These are phyloP conservation scores for Cephalopholis sonnerati DNA, from an alignment of 2,113 vertebrate species.

Conservation along the genomic window DNA sequence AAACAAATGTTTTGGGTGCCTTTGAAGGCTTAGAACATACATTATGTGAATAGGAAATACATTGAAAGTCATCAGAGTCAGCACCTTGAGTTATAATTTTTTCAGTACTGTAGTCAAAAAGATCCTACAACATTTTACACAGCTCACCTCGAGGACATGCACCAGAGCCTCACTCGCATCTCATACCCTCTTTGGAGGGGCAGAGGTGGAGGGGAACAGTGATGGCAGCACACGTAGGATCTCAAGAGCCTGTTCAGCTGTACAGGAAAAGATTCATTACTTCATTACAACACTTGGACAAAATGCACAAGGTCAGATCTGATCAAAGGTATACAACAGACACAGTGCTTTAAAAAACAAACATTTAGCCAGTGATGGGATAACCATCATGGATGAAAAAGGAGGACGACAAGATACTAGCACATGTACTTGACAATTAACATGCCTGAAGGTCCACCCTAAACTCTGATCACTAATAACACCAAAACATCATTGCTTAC, in stretches of 20 bases:
- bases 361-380: too few species aligned
- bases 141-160: slow-evolving; percentile 58
- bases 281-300: not conserved
- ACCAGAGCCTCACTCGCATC: slow-evolving; percentile 54
- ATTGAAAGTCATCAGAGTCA: not conserved
- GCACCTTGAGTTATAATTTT: not conserved
- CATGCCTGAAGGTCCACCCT: not conserved
- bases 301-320: not conserved
- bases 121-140: not conserved
- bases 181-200: slow-evolving; percentile 46
- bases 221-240: slow-evolving; percentile 55
- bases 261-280: slow-evolving; percentile 32
- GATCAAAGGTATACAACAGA: too few species aligned
- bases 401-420: not conserved
- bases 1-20: too few species aligned
- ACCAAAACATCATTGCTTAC: too few species aligned
- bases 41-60: not conserved
- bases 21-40: slow-evolving; percentile 4
- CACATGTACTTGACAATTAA: not conserved
- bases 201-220: slow-evolving; percentile 59
- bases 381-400: too few species aligned
- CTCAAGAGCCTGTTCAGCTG: slow-evolving; percentile 53
- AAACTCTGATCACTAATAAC: too few species aligned
- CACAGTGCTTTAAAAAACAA: too few species aligned
- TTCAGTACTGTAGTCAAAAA: too few species aligned